These are phyloP conservation scores for Hylaeus volcanicus DNA, from an alignment of 1,140 invertebrate species.

Conservation along the genomic window DNA sequence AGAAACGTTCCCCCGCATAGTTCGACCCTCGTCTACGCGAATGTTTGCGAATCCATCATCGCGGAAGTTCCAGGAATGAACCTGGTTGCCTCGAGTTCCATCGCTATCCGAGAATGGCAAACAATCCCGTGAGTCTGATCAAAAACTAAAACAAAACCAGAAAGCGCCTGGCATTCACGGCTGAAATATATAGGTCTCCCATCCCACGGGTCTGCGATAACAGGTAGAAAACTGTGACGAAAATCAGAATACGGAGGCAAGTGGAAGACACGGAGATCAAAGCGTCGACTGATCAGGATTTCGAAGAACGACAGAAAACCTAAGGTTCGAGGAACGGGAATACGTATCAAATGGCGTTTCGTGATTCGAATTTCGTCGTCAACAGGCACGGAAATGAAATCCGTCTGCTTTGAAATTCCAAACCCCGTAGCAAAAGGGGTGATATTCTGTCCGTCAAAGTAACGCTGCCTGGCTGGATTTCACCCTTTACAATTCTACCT, in stretches of 20 bases:
- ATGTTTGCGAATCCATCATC: conserved; percentile 45
- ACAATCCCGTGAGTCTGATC: conserved; percentile 47
- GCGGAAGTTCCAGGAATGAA: conserved; percentile 25
- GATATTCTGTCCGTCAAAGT: conserved; percentile 48
- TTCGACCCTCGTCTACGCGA: not conserved
- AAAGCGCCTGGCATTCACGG: too few relatives aligned
- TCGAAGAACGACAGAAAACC: not conserved
- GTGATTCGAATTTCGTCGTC: conserved; percentile 64
- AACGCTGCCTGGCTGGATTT: not conserved
- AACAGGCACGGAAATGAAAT: conserved; percentile 65
- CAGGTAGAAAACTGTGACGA: not conserved
- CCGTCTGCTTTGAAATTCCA: conserved; percentile 71
- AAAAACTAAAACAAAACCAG: conserved; percentile 6
- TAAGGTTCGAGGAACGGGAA: conserved; percentile 20
- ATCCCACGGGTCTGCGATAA: too few relatives aligned
- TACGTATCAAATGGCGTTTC: conserved; percentile 59
- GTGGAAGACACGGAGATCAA: too few relatives aligned
- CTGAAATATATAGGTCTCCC: too few relatives aligned
- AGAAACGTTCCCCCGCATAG: not conserved
- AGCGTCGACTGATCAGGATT: too few relatives aligned
- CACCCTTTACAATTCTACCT: not conserved
- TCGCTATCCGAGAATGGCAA: conserved; percentile 41
- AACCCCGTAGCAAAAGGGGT: conserved; percentile 39
- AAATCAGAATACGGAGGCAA: too few relatives aligned
- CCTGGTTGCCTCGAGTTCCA: not conserved